Percentiles rank a stretch among this genome's conserved stretches.
phyloP scores from a whole-genome alignment of 2,113 vertebrate species.

The Passer domesticus region DNA sequence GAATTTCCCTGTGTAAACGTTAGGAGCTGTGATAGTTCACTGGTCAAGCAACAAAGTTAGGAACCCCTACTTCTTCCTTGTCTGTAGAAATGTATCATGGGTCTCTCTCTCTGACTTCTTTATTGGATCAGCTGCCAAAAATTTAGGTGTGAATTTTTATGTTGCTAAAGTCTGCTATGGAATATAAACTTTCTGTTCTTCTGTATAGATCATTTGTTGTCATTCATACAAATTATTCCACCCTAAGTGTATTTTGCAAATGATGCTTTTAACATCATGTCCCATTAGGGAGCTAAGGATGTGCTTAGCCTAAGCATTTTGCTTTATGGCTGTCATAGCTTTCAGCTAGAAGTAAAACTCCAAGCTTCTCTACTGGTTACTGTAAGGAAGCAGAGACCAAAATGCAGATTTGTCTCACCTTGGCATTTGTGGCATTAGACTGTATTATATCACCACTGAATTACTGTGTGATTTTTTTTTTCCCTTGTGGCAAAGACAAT shows the following conservation, averaged over 20 bases:
- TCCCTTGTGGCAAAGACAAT: background rate
- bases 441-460: background rate
- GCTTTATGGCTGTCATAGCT: background rate
- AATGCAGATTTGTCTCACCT: background rate
- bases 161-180: background rate
- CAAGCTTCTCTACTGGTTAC: background rate
- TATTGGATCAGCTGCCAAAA: background rate
- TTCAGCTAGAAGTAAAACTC: background rate
- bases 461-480: background rate
- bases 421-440: background rate
- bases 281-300: background rate
- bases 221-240: background rate
- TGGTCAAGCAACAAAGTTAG: background rate
- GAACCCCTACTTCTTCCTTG: background rate
- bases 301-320: background rate
- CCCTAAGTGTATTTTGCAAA: background rate
- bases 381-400: background rate
- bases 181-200: background rate
- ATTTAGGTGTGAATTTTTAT: background rate
- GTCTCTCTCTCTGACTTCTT: background rate
- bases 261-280: background rate
- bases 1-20: background rate
- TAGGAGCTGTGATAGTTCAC: background rate
- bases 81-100: rapidly evolving
- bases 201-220: background rate